Evolutionary conservation across 2,888 invertebrate species (phyloP), one percentile per base, ranked within the genome.

Genomic region (Xestia rhomboidea): DNA sequence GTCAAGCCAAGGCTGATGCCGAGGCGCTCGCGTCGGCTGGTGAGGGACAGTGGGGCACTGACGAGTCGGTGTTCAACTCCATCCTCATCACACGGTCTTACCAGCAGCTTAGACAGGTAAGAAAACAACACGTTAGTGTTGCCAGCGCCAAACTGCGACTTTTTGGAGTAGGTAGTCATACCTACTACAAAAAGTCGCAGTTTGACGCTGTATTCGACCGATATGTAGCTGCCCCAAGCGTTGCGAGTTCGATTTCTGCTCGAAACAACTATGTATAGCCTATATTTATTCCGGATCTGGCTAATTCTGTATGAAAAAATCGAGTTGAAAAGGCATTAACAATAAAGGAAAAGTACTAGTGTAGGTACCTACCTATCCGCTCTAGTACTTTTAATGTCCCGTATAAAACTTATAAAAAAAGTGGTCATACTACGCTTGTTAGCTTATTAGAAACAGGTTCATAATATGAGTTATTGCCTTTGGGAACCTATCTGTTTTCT

Each of bases 21-120:
- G 98, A 98, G 92, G 97, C 97, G 0, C 95, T 99, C 54, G 98
- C 97, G 67, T 96, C 97, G 80, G 98, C 98, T 71, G 99, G 98
- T 73, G 98, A 98, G 92, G 98, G 98, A 44, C 98, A 98, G 94
- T 98, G 98, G 98, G 99, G 99, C 71, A 99, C 99, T 0, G 99
- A 99, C 91, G 99, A 99, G 95, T 98, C 98, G 0, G 97, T 98
- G 77, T 99, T 99, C 97, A 98, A 99, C 95, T 97, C 98, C 77
- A 98, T 99, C 91, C 97, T 99, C 88, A 98, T 99, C 88, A 98
- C 98, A 73, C 98, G 99, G 91, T 99, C 99, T 88, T 99, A 98
- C 93, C 98, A 98, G 91, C 99, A 99, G 93, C 96, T 99, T 88
- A 97, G 98, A 92, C 97, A 98, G 95, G 97, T 96, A 73, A 75